A percentile compares a stretch with the other conserved stretches of the same genome.
Evolutionary conservation across 2,888 invertebrate genomes (phyloP).

Genomic region (Tuta absoluta): DNA sequence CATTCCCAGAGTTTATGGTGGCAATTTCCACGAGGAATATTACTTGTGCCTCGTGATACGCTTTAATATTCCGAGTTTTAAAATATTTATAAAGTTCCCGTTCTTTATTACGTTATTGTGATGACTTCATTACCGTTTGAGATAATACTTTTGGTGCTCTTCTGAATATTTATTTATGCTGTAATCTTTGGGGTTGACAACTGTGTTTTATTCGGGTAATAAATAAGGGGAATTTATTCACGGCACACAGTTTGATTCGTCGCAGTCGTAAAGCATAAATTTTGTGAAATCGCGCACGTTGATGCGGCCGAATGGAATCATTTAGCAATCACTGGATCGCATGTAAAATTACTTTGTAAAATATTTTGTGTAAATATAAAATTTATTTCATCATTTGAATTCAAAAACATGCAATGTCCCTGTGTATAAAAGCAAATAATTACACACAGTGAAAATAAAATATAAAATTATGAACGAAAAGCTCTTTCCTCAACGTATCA

Average conservation of each 20-base stretch:
- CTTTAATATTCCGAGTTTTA: constrained; percentile 75
- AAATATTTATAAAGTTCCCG: constrained; percentile 73
- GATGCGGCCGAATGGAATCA: constrained; percentile 23
- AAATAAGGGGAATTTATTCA: constrained; percentile 29
- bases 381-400: neutral
- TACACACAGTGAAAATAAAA: neutral
- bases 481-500: neutral
- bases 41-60: constrained; percentile 64
- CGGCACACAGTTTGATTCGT: constrained; percentile 27
- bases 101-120: constrained; percentile 48
- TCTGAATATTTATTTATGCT: constrained; percentile 26
- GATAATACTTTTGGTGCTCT: constrained; percentile 32
- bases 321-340: constrained; percentile 19
- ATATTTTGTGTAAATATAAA: neutral
- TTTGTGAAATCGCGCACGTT: constrained; percentile 17
- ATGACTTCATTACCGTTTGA: constrained; percentile 50
- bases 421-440: neutral
- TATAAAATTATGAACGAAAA: neutral
- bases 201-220: constrained; percentile 27
- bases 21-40: constrained; percentile 71
- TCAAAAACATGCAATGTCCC: neutral
- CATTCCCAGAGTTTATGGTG: constrained; percentile 67
- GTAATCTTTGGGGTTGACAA: constrained; percentile 23
- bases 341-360: constrained; percentile 14
- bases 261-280: constrained; percentile 26